A percentile compares a stretch with the other conserved stretches of the same genome.
phyloP scores from a whole-genome alignment of 2,888 invertebrate genomes.

The Pollenia labialis region DNA sequence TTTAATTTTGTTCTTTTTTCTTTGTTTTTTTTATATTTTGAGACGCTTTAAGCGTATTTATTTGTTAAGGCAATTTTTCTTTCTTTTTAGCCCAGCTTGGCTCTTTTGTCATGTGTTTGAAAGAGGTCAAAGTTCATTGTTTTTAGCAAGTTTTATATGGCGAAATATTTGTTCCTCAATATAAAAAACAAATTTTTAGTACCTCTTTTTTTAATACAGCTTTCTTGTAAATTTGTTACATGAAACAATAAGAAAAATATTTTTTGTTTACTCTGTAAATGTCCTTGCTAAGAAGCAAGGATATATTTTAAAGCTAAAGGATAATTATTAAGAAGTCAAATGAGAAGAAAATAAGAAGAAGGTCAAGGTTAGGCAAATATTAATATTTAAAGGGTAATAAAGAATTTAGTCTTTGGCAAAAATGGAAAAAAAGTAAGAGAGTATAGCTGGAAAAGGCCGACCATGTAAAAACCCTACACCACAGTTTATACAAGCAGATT shows the following conservation, averaged over 20 bases:
- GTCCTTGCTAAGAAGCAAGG: slow-evolving; percentile 51
- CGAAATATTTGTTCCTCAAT: slow-evolving; percentile 10
- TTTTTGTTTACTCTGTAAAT: background rate
- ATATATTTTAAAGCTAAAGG: slow-evolving; percentile 9
- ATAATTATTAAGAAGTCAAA: background rate
- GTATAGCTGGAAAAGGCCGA: too few relatives aligned
- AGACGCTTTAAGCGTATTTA: background rate
- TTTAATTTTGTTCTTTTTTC: background rate
- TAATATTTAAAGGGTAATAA: too few relatives aligned
- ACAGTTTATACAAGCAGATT: too few relatives aligned
- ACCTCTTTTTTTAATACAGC: slow-evolving; percentile 1
- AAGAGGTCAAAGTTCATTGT: slow-evolving; percentile 67
- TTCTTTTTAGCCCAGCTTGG: background rate
- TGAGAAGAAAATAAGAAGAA: background rate
- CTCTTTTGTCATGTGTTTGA: background rate
- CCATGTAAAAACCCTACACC: too few relatives aligned
- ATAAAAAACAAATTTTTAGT: background rate
- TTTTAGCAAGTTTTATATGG: slow-evolving; percentile 20
- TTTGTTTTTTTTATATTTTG: background rate
- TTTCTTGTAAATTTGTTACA: background rate
- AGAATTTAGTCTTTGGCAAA: too few relatives aligned
- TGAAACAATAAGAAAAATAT: background rate
- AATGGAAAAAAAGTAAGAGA: too few relatives aligned
- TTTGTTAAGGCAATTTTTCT: background rate
- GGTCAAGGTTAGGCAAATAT: background rate